Percentiles rank a stretch among this genome's conserved stretches.
These are phyloP conservation scores for Notodonta ziczac DNA, from an alignment of 2,888 invertebrate species.

Conservation along the genomic window DNA sequence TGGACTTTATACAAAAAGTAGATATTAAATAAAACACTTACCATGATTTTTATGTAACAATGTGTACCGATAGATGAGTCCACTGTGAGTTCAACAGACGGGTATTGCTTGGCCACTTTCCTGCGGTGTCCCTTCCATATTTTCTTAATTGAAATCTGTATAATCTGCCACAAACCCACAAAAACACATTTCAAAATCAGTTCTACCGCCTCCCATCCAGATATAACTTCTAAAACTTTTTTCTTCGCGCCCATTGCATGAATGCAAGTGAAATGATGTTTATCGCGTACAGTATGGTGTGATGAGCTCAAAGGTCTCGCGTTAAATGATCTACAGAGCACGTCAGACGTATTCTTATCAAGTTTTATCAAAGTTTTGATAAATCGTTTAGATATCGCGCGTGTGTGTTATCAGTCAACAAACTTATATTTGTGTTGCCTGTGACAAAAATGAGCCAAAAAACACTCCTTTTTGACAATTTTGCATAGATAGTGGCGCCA, in stretches of 20 bases:
- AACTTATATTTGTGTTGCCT: too few species aligned
- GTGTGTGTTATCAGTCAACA: neutral
- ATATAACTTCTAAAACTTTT: constrained; percentile 63
- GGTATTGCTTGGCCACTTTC: constrained; percentile 51
- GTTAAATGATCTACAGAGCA: constrained; percentile 45
- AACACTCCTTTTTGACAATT: too few species aligned
- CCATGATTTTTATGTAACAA: constrained; percentile 78
- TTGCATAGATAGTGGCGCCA: too few species aligned
- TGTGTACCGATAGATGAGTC: constrained; percentile 76
- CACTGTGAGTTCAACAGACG: constrained; percentile 67
- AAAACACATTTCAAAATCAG: constrained; percentile 64
- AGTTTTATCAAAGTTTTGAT: constrained; percentile 39
- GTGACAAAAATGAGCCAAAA: too few species aligned
- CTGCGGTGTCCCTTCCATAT: constrained; percentile 74
- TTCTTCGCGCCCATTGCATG: constrained; percentile 59
- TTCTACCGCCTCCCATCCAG: constrained; percentile 72
- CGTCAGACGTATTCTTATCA: constrained; percentile 59
- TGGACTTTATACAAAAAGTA: too few species aligned
- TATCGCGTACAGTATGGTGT: constrained; percentile 22
- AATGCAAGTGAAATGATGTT: constrained; percentile 7
- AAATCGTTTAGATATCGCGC: constrained; percentile 1
- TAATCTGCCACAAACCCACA: constrained; percentile 70
- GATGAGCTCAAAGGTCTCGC: constrained; percentile 58
- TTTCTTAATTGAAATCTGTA: constrained; percentile 62
- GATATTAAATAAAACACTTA: constrained; percentile 39